A percentile compares a stretch with the other conserved stretches of the same genome.
Evolutionary conservation across 2,888 invertebrate genomes (phyloP).

Genomic region (Palloptera scutellata): DNA sequence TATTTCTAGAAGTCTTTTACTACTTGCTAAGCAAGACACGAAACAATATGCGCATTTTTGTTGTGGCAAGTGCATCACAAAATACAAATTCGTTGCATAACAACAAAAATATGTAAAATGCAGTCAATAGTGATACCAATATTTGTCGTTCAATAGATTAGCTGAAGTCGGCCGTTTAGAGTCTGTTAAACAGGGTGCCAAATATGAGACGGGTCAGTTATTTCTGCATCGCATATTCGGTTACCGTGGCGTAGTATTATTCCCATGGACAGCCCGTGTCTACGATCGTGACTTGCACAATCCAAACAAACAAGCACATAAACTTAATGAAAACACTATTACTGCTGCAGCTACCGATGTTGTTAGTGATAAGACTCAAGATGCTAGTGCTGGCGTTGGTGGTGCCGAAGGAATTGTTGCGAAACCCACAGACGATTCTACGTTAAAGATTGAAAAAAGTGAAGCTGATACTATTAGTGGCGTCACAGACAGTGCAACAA

Average conservation of each 20-base stretch:
- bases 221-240: slow-evolving; percentile 97
- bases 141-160: slow-evolving; percentile 69
- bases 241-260: slow-evolving; percentile 94
- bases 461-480: slow-evolving; percentile 23
- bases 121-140: not conserved
- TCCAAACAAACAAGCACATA: slow-evolving; percentile 67
- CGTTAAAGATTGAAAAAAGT: slow-evolving; percentile 30
- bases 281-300: slow-evolving; percentile 85
- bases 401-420: slow-evolving; percentile 14
- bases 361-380: slow-evolving; percentile 1
- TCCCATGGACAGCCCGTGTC: slow-evolving; percentile 95
- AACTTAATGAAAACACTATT: slow-evolving; percentile 64
- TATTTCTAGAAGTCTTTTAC: not conserved
- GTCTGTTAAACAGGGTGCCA: slow-evolving; percentile 81
- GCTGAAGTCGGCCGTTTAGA: slow-evolving; percentile 94
- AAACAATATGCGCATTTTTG: not conserved
- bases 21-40: not conserved
- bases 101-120: not conserved
- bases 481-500: not conserved
- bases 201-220: slow-evolving; percentile 95
- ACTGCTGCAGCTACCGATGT: slow-evolving; percentile 31
- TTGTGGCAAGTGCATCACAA: not conserved
- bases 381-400: not conserved
- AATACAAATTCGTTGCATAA: not conserved
- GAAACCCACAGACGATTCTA: slow-evolving; percentile 13